A percentile compares a stretch with the other conserved stretches of the same genome.
These are phyloP conservation scores for Echinometra lucunter DNA, from an alignment of 53 echinoderm and acorn worm genomes.

Conservation along the genomic window DNA sequence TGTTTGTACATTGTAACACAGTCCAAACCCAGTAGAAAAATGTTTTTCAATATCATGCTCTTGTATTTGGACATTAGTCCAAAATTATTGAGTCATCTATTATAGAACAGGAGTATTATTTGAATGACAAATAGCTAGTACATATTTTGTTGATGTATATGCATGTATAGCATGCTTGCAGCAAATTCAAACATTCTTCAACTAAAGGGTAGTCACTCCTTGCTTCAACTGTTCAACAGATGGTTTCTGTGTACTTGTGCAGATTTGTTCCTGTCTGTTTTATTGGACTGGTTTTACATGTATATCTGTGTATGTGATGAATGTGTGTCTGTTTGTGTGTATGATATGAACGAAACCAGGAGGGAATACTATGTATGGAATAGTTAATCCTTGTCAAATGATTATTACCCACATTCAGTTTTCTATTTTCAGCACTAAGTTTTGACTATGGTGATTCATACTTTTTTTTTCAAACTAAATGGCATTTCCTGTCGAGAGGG, in stretches of 20 bases:
- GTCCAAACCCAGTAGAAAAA: too few relatives aligned
- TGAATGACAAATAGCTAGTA: too few relatives aligned
- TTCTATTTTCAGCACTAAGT: slow-evolving; percentile 22
- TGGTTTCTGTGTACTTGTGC: not conserved
- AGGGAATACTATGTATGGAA: not conserved
- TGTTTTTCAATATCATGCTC: not conserved
- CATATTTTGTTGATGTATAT: not conserved
- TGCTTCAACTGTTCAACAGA: not conserved
- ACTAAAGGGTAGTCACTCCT: too few relatives aligned
- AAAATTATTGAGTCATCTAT: not conserved
- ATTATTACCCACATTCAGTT: slow-evolving; percentile 38
- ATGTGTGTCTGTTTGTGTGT: not conserved
- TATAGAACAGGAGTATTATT: too few relatives aligned
- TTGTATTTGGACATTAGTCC: not conserved
- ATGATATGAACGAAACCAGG: not conserved
- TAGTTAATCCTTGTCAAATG: slow-evolving; percentile 27
- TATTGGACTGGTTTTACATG: not conserved
- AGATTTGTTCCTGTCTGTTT: not conserved
- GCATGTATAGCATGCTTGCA: too few relatives aligned
- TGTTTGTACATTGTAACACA: too few relatives aligned
- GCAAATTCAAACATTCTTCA: too few relatives aligned
- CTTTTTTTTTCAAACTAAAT: slow-evolving; percentile 53
- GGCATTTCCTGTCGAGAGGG: slow-evolving; percentile 56
- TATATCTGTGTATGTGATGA: not conserved
- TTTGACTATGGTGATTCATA: slow-evolving; percentile 41